Percentiles rank a stretch among this genome's conserved stretches.
phyloP scores from a whole-genome alignment of 2,888 invertebrate species.

The Alloplasta piceator region DNA sequence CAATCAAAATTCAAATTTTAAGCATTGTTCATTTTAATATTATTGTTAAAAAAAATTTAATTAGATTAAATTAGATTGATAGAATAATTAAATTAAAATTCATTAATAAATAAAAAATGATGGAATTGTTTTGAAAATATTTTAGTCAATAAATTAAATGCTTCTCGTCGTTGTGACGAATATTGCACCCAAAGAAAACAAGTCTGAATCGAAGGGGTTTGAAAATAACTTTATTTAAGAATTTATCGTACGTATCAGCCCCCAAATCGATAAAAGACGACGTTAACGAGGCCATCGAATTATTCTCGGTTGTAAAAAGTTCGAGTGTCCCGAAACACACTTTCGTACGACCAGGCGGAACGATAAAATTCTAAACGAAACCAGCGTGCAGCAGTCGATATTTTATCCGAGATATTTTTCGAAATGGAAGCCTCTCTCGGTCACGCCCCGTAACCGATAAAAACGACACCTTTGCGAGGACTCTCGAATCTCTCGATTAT shows the following conservation, averaged over 20 bases:
- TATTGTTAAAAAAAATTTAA: too few relatives aligned
- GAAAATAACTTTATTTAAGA: slow-evolving; percentile 26
- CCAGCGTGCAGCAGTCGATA: slow-evolving; percentile 44
- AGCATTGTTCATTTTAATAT: too few relatives aligned
- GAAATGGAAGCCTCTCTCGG: slow-evolving; percentile 39
- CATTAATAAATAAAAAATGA: too few relatives aligned
- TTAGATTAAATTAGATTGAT: too few relatives aligned
- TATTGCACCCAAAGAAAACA: not conserved
- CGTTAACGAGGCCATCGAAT: slow-evolving; percentile 81
- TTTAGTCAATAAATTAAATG: too few relatives aligned
- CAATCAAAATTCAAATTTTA: too few relatives aligned
- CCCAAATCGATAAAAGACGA: slow-evolving; percentile 79
- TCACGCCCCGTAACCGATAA: slow-evolving; percentile 67
- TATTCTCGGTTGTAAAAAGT: slow-evolving; percentile 64
- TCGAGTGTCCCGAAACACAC: not conserved
- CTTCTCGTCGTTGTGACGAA: not conserved
- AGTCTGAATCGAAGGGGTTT: not conserved
- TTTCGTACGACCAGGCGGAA: not conserved
- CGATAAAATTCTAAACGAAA: slow-evolving; percentile 38
- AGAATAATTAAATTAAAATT: too few relatives aligned
- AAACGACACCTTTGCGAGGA: slow-evolving; percentile 45
- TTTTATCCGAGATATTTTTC: slow-evolving; percentile 52
- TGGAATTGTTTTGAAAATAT: too few relatives aligned
- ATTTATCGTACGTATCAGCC: slow-evolving; percentile 56
- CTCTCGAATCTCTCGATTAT: too few relatives aligned